Evolutionary conservation across 2,797 vertebrate genomes (phyloP).

Genomic region (Neostethus bicornis): DNA sequence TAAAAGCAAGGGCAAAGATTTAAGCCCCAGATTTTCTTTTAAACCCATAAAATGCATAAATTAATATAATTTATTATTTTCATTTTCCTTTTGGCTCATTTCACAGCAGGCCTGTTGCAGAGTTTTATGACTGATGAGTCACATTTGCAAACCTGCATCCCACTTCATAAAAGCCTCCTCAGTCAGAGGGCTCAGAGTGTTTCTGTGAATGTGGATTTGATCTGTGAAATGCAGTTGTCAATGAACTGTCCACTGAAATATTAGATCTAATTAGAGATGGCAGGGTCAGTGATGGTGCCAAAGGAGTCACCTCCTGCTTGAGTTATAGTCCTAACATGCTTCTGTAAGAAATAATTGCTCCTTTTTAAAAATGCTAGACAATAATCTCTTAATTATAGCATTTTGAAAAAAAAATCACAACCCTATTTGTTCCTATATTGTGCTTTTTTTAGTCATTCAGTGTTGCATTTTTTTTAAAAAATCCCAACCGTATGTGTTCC

Average conservation of each 20-base stretch:
- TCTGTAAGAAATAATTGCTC: slow-evolving; percentile 35
- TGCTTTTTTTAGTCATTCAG: no score
- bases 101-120: slow-evolving; percentile 19
- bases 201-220: slow-evolving; percentile 36
- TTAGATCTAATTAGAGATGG: slow-evolving; percentile 80
- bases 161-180: slow-evolving; percentile 1
- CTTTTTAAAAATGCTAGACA: slow-evolving; percentile 2
- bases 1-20: no score
- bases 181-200: slow-evolving; percentile 11
- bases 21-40: background rate
- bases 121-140: slow-evolving; percentile 5
- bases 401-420: background rate
- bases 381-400: background rate
- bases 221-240: slow-evolving; percentile 74
- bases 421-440: no score
- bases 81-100: slow-evolving; percentile 1
- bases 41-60: background rate
- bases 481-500: background rate
- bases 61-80: background rate
- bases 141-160: background rate
- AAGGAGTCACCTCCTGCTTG: slow-evolving; percentile 71
- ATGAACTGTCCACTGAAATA: slow-evolving; percentile 79
- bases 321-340: slow-evolving; percentile 71
- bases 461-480: background rate
- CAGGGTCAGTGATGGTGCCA: slow-evolving; percentile 72